Conservation (phyloP, 2,113 vertebrate genomes). For the Steatornis caripensis region DNA sequence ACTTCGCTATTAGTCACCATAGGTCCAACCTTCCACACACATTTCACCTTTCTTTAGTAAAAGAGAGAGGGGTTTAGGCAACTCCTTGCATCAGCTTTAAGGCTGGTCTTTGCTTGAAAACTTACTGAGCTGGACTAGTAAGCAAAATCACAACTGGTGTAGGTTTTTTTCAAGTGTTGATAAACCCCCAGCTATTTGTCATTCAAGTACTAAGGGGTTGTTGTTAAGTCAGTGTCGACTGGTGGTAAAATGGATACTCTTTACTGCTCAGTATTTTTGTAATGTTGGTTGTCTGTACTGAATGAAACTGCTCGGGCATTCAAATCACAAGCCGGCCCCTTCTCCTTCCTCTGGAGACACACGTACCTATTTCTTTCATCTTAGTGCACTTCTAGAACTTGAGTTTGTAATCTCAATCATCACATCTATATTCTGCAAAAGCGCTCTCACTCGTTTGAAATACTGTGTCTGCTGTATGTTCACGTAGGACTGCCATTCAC, state of each 20-base stretch:
- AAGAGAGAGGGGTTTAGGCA: not conserved
- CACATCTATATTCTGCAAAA: not conserved
- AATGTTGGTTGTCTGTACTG: not conserved
- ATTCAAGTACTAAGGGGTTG: not conserved
- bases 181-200: not conserved
- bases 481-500: not conserved
- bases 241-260: not conserved
- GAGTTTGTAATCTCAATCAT: not conserved
- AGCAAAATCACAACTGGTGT: not conserved
- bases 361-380: not conserved
- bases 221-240: not conserved
- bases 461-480: fast-evolving
- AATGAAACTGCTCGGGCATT: not conserved
- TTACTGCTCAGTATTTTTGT: not conserved
- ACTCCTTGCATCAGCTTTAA: not conserved
- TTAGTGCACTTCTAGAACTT: not conserved
- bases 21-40: not conserved
- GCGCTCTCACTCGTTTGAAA: not conserved
- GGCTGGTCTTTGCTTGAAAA: not conserved
- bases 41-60: not conserved
- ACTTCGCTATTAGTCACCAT: not conserved
- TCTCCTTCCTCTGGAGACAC: not conserved
- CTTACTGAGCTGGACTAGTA: not conserved
- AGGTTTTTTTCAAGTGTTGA: not conserved
- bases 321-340: not conserved